Evolutionary conservation across 2,888 invertebrate genomes (phyloP), one percentile per base, ranked within the genome.

Genomic region (Thymelicus acteon): DNA sequence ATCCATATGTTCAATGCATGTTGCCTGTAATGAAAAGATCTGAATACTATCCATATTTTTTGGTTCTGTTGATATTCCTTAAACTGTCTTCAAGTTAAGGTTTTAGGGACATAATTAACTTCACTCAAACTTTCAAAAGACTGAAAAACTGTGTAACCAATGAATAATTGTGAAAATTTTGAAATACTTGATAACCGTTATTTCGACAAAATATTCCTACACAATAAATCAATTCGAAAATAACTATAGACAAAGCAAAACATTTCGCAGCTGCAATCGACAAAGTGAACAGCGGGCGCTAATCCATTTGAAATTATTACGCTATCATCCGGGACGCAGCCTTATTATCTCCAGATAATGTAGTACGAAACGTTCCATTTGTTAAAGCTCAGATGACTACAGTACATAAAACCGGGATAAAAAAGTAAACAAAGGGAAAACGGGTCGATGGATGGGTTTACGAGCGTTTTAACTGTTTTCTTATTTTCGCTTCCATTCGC

Each of bases 371-470:
- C 47, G 58, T 65, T 60, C 60, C 49, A 66, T 70, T 67, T 58
- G 60, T 58, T 60, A 60, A 71, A 73, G 52, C 60, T 39, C 54
- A 10, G 63, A 58, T 54, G 54, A 49, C 54, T 7, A 57, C 72
- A 75, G 79, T 78, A 72, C 60, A 76, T 79, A 77, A 78, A 76
- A 60, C 73, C 75, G 71, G 65, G 67, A 72, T 75, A 76, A 79
- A 81, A 78, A 79, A 72, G 79, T 81, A 83, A 85, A 84, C 80
- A 83, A 79, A 82, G 75, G 44, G 58, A 37, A 65, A 71, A 49
- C 82, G 75, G 85, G 86, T 84, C 84, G 83, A 78, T 80, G 77
- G 81, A 81, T 77, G 77, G 78, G 67, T 73, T 80, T 86, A 87
- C 78, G 85, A 80, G 74, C 78, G 81, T 83, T 83, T 86, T 84